Conservation (phyloP, 1,140 invertebrate species). For the Thaumatotibia leucotreta region DNA sequence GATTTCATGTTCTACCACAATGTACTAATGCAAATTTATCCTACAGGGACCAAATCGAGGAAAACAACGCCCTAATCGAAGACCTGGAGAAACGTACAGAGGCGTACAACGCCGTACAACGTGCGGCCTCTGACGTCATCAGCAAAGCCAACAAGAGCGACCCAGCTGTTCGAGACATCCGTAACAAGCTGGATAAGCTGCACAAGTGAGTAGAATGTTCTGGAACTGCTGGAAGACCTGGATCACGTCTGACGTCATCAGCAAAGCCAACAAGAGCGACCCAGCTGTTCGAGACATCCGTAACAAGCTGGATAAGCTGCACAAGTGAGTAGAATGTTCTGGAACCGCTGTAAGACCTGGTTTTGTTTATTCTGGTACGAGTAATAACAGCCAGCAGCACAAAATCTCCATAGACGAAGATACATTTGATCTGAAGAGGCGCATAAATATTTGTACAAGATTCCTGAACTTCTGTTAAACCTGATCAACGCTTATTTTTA, state of each 20-base stretch:
- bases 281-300: constrained; percentile 96
- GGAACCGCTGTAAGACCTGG: too few species aligned
- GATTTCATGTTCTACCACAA: too few species aligned
- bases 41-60: constrained; percentile 92
- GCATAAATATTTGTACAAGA: too few species aligned
- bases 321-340: constrained; percentile 79
- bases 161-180: constrained; percentile 95
- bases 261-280: constrained; percentile 93
- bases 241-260: constrained; percentile 96
- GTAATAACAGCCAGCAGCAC: too few species aligned
- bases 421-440: too few species aligned
- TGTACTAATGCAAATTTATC: background rate
- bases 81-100: constrained; percentile 94
- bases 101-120: constrained; percentile 94
- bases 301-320: constrained; percentile 94
- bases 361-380: too few species aligned
- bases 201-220: constrained; percentile 82
- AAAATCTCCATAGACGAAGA: too few species aligned
- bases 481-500: too few species aligned
- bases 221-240: too few species aligned
- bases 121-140: constrained; percentile 95
- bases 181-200: constrained; percentile 93
- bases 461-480: too few species aligned
- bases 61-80: constrained; percentile 93
- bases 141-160: constrained; percentile 94